Conservation (phyloP, 2,113 vertebrate species). For the Isurus oxyrinchus region DNA sequence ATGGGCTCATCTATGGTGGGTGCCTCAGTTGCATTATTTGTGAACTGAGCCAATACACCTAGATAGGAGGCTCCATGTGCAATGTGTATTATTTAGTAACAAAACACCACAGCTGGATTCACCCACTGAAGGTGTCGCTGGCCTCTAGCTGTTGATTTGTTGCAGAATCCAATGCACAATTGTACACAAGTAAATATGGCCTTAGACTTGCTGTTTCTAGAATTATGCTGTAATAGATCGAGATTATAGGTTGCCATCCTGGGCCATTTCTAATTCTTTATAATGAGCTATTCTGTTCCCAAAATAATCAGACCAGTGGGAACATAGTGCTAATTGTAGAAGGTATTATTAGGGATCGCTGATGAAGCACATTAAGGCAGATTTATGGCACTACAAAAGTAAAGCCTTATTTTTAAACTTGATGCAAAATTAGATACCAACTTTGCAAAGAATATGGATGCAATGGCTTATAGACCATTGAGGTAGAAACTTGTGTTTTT, state of each 20-base stretch:
- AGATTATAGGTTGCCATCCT: constrained; percentile 17
- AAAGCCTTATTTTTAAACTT: background rate
- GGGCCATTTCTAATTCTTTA: background rate
- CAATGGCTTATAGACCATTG: background rate
- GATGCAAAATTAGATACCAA: background rate
- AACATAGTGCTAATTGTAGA: background rate
- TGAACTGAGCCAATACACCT: background rate
- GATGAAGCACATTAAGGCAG: background rate
- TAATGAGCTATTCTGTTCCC: constrained; percentile 9
- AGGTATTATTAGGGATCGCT: constrained; percentile 23
- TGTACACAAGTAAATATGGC: background rate
- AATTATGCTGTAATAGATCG: background rate
- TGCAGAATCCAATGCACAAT: background rate
- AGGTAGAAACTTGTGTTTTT: background rate
- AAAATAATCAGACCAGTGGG: constrained; percentile 4
- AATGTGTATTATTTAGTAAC: background rate
- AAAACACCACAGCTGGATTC: too few species aligned
- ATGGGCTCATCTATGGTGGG: background rate
- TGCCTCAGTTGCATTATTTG: background rate
- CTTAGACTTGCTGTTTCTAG: background rate
- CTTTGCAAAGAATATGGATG: background rate
- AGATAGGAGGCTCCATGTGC: background rate
- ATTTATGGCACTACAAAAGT: constrained; percentile 15
- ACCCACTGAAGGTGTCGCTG: background rate
- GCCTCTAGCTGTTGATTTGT: background rate